Conservation (phyloP, 2,888 invertebrate species). For the Orchesella flavescens region DNA sequence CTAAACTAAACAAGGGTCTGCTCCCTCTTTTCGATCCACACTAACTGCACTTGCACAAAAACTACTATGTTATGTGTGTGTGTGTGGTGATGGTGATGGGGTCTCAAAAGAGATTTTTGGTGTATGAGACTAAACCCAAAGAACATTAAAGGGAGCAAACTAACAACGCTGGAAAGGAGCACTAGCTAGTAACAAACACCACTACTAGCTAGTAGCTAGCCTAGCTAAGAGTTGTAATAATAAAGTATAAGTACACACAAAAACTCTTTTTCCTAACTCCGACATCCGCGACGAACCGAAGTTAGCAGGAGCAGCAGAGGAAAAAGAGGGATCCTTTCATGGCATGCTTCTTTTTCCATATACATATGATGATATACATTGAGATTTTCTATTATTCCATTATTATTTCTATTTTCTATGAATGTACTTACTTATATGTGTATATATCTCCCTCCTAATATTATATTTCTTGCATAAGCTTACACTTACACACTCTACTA, state of each 20-base stretch:
- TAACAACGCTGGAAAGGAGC: conserved; percentile 20
- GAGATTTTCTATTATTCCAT: conserved; percentile 3
- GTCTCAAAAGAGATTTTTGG: neutral
- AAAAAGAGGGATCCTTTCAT: conserved; percentile 39
- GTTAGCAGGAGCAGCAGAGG: conserved; percentile 21
- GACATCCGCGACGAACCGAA: conserved; percentile 49
- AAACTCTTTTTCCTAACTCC: conserved; percentile 28
- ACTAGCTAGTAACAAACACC: conserved; percentile 12
- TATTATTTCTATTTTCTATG: too few relatives aligned
- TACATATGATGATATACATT: neutral
- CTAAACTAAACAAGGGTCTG: conserved; percentile 39
- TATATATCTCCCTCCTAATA: neutral
- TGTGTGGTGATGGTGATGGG: too few relatives aligned
- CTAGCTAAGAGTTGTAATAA: neutral
- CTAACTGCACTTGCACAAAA: conserved; percentile 38
- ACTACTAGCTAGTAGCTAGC: conserved; percentile 9
- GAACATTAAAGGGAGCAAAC: conserved; percentile 47
- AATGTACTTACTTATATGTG: neutral
- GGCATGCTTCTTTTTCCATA: conserved; percentile 3
- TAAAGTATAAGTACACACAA: conserved; percentile 18
- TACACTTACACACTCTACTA: too few relatives aligned
- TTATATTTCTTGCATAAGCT: too few relatives aligned
- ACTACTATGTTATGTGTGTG: too few relatives aligned
- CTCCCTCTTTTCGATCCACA: conserved; percentile 15
- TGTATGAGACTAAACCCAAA: conserved; percentile 7